Conservation (phyloP, 1,140 invertebrate genomes). For the Dreissena polymorpha region DNA sequence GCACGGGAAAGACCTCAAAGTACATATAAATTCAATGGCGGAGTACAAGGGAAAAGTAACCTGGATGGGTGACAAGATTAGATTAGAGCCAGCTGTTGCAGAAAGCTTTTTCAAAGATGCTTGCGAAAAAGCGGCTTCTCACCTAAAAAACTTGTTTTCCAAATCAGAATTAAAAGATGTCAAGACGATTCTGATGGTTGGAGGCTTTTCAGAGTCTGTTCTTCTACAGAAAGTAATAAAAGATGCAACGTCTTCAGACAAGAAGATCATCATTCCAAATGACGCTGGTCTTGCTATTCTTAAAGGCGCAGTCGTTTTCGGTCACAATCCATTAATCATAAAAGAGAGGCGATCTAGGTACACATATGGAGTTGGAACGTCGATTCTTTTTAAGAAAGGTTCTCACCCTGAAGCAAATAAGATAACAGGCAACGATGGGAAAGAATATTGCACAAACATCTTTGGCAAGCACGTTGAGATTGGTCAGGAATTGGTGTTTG, state of each 20-base stretch:
- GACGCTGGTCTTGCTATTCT: conserved; percentile 53
- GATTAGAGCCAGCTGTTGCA: background rate
- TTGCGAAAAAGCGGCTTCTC: background rate
- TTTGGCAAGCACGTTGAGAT: conserved; percentile 43
- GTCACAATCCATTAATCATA: conserved; percentile 44
- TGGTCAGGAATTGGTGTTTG: conserved; percentile 17
- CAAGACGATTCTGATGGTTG: conserved; percentile 48
- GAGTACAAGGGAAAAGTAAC: background rate
- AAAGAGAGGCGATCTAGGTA: conserved; percentile 14
- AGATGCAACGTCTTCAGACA: background rate
- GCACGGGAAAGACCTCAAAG: background rate
- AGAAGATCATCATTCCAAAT: conserved; percentile 48
- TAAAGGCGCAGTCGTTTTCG: conserved; percentile 59
- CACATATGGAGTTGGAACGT: conserved; percentile 47
- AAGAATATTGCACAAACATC: conserved; percentile 27
- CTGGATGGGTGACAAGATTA: background rate
- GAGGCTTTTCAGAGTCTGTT: conserved; percentile 54
- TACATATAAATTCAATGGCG: background rate
- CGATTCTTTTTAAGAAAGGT: conserved; percentile 28
- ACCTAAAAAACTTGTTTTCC: conserved; percentile 1
- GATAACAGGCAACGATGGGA: conserved; percentile 13
- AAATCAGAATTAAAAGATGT: conserved; percentile 7
- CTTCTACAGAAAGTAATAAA: conserved; percentile 46
- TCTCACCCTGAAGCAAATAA: conserved; percentile 13
- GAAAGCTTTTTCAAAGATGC: conserved; percentile 15